Conservation (phyloP, 2,113 vertebrate species). For the Pipra filicauda region DNA sequence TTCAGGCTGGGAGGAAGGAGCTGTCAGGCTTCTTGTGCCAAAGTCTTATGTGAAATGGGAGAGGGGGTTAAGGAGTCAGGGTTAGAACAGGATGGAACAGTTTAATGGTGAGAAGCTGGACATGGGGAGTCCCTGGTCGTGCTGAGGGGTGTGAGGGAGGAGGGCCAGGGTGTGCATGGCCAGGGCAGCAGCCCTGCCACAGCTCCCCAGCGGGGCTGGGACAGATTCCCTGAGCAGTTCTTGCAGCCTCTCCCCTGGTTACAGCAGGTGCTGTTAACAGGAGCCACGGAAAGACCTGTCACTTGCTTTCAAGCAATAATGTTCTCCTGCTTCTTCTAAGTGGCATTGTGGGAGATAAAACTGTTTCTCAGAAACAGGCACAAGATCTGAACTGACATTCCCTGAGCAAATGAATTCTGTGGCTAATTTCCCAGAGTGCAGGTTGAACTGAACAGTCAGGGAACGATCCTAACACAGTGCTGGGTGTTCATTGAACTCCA, state of each 20-base stretch:
- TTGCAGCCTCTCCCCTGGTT: neutral
- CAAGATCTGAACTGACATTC: neutral
- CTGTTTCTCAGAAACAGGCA: neutral
- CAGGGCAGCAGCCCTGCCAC: rapidly evolving
- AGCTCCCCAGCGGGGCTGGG: neutral
- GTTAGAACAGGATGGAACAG: neutral
- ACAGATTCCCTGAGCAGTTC: rapidly evolving
- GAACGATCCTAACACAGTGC: neutral
- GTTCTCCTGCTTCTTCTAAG: neutral
- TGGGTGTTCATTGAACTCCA: neutral
- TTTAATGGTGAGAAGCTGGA: neutral
- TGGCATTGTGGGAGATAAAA: neutral
- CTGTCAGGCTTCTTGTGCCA: rapidly evolving
- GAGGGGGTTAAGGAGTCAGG: neutral
- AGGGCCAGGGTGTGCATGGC: rapidly evolving
- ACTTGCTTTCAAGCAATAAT: neutral
- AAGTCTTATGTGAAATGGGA: neutral
- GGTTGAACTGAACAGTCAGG: neutral
- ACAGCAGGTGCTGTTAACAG: rapidly evolving
- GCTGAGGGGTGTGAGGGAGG: neutral
- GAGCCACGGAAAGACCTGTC: neutral
- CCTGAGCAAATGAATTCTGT: neutral
- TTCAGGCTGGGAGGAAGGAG: neutral
- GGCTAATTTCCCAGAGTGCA: neutral
- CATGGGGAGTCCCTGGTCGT: neutral